Base-by-base conservation (phyloP, 2,113 vertebrate genomes). In the Burhinus oedicnemus region DNA sequence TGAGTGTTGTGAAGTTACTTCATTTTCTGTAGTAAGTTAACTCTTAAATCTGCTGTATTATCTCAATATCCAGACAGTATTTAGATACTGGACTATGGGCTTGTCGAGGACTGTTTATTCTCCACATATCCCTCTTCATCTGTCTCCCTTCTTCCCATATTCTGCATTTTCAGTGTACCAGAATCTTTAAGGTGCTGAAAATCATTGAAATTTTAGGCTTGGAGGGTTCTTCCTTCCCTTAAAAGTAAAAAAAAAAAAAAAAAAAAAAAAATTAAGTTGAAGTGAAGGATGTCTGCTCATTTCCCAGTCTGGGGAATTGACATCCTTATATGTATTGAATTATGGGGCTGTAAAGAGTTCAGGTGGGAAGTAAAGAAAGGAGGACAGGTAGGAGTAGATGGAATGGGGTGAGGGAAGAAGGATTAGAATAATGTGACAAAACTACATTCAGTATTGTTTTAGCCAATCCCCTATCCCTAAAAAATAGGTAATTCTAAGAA, bases 121-220 rank as follows among this genome's bases (percentile, higher is more conserved):
- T 83, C 38, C 21, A 16, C 21, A 5, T 40, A 5, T 61, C 22
- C 21, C 20, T 58, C 17, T 62, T 34, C 6, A n/a, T 88, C 36
- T 70, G 15, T 84, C 6, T 71, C 9, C 5, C 19, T 74, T 85
- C n/a, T 25, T 87, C 20, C 40, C 1, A 3, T 51, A 51, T 89
- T 12, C 30, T 1, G 0, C 47, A 8, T 68, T 94, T 87, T 75
- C 36, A 36, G 5, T 2, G 0, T 38, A 17, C 7, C 1, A 5
- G 36, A 76, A 72, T 80, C 15, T 85, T 57, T 44, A 72, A 64
- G 10, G 23, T 30, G n/a, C 36, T 69, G 27, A 64, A 72, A 75
- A 44, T 36, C 5, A 23, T 68, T 47, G n/a, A 78, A 47, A 47
- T 52, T 77, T 90, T 55, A 55, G 17, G 36, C 20, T 45, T 86